Evolutionary conservation across 2,888 invertebrate genomes (phyloP), one percentile per base, ranked within the genome.

Genomic region (Volucella zonaria): DNA sequence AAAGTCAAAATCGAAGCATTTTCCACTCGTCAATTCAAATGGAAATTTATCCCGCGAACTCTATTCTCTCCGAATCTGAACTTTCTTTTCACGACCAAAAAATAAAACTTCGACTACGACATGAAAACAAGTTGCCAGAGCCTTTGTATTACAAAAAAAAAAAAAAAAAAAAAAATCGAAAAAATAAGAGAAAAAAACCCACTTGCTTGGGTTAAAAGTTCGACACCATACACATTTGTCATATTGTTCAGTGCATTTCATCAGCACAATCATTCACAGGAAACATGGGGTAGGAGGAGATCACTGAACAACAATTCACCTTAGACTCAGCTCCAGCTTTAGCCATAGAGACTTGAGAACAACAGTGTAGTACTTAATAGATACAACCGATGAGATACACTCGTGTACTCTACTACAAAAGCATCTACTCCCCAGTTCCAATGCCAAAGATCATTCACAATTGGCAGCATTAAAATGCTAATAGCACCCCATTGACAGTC

Each of bases 401-500:
- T 70, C 66, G 11, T 18, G 62, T 73, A 62, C 68, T 54, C 52
- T 62, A 6, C 54, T 78, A 43, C 61, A 31, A 31, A 31, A 31
- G 31, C 6, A 31, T 31, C 31, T 31, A 31, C 42, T 40, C 54
- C 68, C 51, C 14, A 43, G 81, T 18, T 51, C 59, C 71, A 85
- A 81, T 82, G 85, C 42, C 86, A 86, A 86, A 82, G 86, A 86
- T 86, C 86, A 82, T 74, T 74, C 81, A 86, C 77, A 86, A 82
- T 86, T 86, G 81, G 86, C 77, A 82, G 80, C 82, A 86, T 86
- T 78, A 86, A 86, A 86, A 86, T 86, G 86, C 82, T 86, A 86
- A 86, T 86, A 75, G 78, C 82, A 82, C 77, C 71, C 81, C 68
- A 85, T 85, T 81, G 76, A 81, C 76, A 81, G 81, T 81, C 85